Percentiles rank a stretch among this genome's conserved stretches.
phyloP scores from a whole-genome alignment of 2,113 vertebrate genomes.

The Uropsilus gracilis region DNA sequence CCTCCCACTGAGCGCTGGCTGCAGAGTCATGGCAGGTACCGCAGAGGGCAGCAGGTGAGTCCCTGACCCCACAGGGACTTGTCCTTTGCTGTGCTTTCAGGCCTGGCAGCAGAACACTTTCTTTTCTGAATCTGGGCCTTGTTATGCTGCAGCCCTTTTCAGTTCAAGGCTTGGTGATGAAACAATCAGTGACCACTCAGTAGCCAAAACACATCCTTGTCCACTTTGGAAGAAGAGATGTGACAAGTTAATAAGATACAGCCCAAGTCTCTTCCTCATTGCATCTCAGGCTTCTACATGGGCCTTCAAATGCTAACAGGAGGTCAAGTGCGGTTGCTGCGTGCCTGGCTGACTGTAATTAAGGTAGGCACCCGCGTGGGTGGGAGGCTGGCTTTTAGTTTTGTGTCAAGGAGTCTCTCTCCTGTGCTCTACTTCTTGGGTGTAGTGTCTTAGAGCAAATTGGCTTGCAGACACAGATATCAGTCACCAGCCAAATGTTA shows the following conservation, averaged over 20 bases:
- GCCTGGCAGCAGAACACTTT: background rate
- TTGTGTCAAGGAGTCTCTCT: background rate
- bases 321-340: accelerated
- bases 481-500: background rate
- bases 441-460: background rate
- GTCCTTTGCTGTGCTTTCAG: background rate
- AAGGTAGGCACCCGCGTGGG: background rate
- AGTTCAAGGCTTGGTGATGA: background rate
- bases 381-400: background rate
- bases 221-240: background rate
- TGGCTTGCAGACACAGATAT: too few species aligned
- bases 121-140: background rate
- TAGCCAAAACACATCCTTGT: slow-evolving; percentile 20
- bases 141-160: background rate
- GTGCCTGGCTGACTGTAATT: background rate
- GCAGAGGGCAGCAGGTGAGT: background rate
- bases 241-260: slow-evolving; percentile 11
- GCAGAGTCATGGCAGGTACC: background rate
- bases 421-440: background rate
- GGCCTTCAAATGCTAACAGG: background rate
- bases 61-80: accelerated
- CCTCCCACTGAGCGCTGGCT: background rate
- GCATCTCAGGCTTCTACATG: background rate
- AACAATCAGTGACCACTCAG: slow-evolving; percentile 7
- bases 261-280: background rate